Evolutionary conservation across 2,888 invertebrate genomes (phyloP).

Genomic region (Conchocele bisecta): DNA sequence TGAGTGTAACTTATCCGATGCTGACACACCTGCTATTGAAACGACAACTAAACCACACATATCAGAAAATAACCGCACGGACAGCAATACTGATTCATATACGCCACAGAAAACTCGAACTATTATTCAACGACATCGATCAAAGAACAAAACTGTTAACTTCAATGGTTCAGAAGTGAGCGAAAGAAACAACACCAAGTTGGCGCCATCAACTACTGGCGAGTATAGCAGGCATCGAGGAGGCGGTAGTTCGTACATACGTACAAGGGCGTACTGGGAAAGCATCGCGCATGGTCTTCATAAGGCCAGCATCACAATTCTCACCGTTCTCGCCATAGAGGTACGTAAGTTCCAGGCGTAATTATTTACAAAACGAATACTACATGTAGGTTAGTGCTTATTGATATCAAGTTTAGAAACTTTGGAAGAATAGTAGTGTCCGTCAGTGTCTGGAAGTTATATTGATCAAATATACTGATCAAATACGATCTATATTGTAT

Average conservation of each 20-base stretch:
- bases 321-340: slow-evolving; percentile 50
- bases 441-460: too few relatives aligned
- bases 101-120: too few relatives aligned
- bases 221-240: background rate
- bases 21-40: too few relatives aligned
- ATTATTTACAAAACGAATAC: too few relatives aligned
- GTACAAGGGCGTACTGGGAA: slow-evolving; percentile 43
- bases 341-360: too few relatives aligned
- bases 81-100: background rate
- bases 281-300: slow-evolving; percentile 53
- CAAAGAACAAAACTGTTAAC: background rate
- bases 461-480: too few relatives aligned
- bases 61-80: background rate
- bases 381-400: too few relatives aligned
- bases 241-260: background rate
- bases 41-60: too few relatives aligned
- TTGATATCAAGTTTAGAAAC: too few relatives aligned
- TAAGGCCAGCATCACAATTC: slow-evolving; percentile 53
- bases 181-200: background rate
- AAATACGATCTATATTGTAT: too few relatives aligned
- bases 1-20: slow-evolving; percentile 8
- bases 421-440: too few relatives aligned
- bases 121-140: background rate
- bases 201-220: background rate
- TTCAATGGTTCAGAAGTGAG: background rate